These are phyloP conservation scores for Lasioglossum baleicum DNA, from an alignment of 1,140 invertebrate species.

Conservation along the genomic window DNA sequence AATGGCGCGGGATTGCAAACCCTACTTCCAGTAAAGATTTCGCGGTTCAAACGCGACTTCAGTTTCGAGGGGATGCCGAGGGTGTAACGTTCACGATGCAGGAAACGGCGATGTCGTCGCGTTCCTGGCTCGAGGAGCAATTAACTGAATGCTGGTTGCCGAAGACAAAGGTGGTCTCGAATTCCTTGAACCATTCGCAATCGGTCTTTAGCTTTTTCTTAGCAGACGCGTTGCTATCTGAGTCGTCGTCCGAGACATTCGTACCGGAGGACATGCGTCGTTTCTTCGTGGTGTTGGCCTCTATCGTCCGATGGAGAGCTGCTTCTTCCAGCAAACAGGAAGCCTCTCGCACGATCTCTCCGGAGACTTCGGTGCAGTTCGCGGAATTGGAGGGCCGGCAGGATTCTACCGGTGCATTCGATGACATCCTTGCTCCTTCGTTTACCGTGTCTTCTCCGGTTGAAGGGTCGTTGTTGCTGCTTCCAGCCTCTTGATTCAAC, in stretches of 20 bases:
- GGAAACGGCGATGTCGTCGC: neutral
- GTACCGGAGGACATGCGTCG: neutral
- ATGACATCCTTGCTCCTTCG: neutral
- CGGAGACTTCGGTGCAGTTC: too few species aligned
- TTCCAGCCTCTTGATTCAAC: neutral
- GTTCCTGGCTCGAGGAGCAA: neutral
- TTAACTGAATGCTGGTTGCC: neutral
- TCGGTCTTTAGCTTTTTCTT: constrained; percentile 19
- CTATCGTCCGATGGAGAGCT: too few species aligned
- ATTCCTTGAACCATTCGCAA: constrained; percentile 40
- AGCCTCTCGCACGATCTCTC: too few species aligned
- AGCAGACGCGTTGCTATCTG: neutral
- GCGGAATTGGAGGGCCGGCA: too few species aligned
- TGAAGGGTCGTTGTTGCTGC: too few species aligned
- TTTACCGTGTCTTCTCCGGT: neutral
- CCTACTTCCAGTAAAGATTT: neutral
- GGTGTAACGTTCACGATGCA: constrained; percentile 11
- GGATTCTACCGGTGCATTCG: too few species aligned
- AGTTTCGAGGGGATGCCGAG: neutral
- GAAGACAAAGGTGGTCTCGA: constrained; percentile 44
- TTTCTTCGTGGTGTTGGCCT: neutral
- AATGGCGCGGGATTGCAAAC: too few species aligned
- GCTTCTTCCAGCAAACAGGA: too few species aligned
- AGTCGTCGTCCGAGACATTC: neutral
- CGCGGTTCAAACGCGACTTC: neutral